Evolutionary conservation across 2,888 invertebrate species (phyloP).

Genomic region (Bombylius discolor): DNA sequence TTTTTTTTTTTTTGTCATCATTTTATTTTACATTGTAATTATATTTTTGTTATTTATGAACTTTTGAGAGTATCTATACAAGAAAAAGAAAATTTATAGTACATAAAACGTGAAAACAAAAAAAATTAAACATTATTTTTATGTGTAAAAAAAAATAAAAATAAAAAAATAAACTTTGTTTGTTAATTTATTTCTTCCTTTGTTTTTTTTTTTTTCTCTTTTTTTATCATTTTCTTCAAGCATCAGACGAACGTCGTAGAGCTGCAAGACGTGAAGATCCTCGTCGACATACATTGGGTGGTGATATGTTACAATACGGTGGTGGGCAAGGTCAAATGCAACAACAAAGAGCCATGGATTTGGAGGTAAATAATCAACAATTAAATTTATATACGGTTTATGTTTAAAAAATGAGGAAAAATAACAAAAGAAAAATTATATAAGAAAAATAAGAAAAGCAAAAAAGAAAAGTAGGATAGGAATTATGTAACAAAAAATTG

Average conservation of each 20-base stretch:
- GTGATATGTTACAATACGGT: conserved; percentile 53
- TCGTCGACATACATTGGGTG: conserved; percentile 67
- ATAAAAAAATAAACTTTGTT: too few relatives aligned
- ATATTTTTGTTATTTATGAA: too few relatives aligned
- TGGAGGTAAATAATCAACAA: conserved; percentile 48
- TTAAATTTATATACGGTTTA: conserved; percentile 10
- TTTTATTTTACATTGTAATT: too few relatives aligned
- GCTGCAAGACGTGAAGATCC: conserved; percentile 60
- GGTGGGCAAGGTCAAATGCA: conserved; percentile 34
- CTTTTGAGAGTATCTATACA: too few relatives aligned
- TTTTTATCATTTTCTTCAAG: conserved; percentile 14
- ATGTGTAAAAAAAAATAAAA: background rate
- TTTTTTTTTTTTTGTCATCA: background rate
- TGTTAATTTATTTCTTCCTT: too few relatives aligned
- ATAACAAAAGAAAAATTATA: too few relatives aligned
- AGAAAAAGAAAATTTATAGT: too few relatives aligned
- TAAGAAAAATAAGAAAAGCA: too few relatives aligned
- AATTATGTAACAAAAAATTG: too few relatives aligned
- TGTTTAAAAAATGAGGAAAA: background rate
- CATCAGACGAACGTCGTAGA: conserved; percentile 29
- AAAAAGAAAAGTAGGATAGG: too few relatives aligned
- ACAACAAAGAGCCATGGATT: conserved; percentile 54
- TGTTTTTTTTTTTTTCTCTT: background rate
- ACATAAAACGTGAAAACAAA: too few relatives aligned
- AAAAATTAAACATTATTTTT: background rate